Evolutionary conservation across 2,113 vertebrate species (phyloP).

Genomic region (Desmodus rotundus): DNA sequence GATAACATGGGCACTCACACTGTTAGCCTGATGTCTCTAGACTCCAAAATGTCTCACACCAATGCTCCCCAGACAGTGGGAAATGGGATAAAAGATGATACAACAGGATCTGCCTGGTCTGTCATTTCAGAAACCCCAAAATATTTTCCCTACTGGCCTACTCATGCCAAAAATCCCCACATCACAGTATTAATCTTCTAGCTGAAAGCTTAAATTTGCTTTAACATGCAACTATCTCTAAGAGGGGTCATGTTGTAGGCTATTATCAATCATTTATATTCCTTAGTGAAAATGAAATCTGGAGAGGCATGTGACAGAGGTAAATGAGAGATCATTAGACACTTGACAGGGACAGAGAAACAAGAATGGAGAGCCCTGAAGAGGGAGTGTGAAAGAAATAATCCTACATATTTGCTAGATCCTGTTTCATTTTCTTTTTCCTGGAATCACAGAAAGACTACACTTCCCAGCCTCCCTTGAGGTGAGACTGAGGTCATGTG

Average conservation of each 20-base stretch:
- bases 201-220: neutral
- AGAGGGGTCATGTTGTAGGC: neutral
- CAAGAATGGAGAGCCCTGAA: neutral
- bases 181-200: neutral
- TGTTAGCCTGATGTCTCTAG: neutral
- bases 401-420: neutral
- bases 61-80: neutral
- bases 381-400: neutral
- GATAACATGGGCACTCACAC: neutral
- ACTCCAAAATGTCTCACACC: neutral
- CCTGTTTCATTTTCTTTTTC: conserved; percentile 15
- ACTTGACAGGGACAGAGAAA: conserved; percentile 1
- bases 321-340: neutral
- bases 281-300: conserved; percentile 33
- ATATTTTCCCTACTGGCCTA: neutral
- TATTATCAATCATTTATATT: neutral
- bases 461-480: neutral
- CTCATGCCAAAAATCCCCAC: neutral
- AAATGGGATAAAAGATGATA: neutral
- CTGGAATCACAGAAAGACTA: conserved; percentile 2
- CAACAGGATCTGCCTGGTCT: neutral
- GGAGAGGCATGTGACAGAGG: neutral
- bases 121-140: neutral
- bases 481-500: neutral
- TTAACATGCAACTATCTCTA: neutral